Percentiles rank a stretch among this genome's conserved stretches.
These are phyloP conservation scores for Lucifuga dentata DNA, from an alignment of 2,113 vertebrate genomes.

Conservation along the genomic window DNA sequence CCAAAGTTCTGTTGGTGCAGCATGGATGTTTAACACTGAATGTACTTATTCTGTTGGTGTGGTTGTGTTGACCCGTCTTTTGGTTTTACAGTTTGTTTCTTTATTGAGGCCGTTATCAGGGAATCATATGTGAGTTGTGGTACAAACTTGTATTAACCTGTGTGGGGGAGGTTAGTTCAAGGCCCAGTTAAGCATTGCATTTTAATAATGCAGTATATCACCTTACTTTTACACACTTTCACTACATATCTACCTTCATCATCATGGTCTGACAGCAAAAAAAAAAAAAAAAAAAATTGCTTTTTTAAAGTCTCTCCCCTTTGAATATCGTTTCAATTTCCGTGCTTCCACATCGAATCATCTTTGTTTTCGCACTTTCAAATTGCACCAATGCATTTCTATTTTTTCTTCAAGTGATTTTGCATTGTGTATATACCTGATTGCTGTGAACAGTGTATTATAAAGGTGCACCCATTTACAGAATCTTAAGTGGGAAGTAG, in stretches of 20 bases:
- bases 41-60: slow-evolving; percentile 65
- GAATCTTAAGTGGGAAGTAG: slow-evolving; percentile 81
- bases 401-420: slow-evolving; percentile 60
- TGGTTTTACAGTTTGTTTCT: slow-evolving; percentile 48
- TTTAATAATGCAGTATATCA: slow-evolving; percentile 48
- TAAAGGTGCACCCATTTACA: slow-evolving; percentile 78
- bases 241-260: slow-evolving; percentile 38
- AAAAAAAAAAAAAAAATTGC: slow-evolving; percentile 33
- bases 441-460: slow-evolving; percentile 86
- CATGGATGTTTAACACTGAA: slow-evolving; percentile 70
- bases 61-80: slow-evolving; percentile 44
- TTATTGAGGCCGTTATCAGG: slow-evolving; percentile 56
- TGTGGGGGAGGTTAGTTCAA: slow-evolving; percentile 34
- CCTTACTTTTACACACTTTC: slow-evolving; percentile 34
- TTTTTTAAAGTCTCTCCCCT: slow-evolving; percentile 52
- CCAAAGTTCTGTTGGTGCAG: slow-evolving; percentile 65
- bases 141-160: slow-evolving; percentile 38
- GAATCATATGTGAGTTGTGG: slow-evolving; percentile 29
- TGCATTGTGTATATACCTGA: slow-evolving; percentile 89
- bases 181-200: slow-evolving; percentile 33
- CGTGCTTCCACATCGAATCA: slow-evolving; percentile 76
- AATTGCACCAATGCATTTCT: slow-evolving; percentile 62
- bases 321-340: slow-evolving; percentile 56
- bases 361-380: slow-evolving; percentile 64
- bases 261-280: slow-evolving; percentile 45